A percentile compares a stretch with the other conserved stretches of the same genome.
Evolutionary conservation across 1,140 invertebrate genomes (phyloP).

Genomic region (Pseudachorutes palmiensis): DNA sequence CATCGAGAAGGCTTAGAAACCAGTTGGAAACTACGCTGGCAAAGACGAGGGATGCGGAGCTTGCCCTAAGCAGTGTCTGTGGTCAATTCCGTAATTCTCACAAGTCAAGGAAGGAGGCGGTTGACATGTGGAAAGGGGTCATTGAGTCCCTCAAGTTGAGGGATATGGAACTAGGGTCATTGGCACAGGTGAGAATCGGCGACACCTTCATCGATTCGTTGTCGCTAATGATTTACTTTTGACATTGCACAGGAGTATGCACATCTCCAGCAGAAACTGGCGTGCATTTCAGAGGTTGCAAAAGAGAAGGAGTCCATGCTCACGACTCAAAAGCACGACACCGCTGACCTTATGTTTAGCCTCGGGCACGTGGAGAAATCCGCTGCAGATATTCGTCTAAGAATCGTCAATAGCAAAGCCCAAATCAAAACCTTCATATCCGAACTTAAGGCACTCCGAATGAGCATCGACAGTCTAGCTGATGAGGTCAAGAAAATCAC

Average conservation of each 20-base stretch:
- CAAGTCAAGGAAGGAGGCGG: slow-evolving; percentile 21
- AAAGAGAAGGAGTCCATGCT: neutral
- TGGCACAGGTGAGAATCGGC: slow-evolving; percentile 17
- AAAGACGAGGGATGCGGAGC: neutral
- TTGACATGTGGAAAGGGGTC: slow-evolving; percentile 28
- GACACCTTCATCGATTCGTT: neutral
- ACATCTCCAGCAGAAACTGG: neutral
- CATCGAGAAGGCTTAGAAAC: neutral
- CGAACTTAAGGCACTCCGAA: neutral
- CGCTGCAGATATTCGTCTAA: neutral
- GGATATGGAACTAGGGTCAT: slow-evolving; percentile 24
- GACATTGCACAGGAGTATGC: neutral
- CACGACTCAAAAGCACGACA: neutral
- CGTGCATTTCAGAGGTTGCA: too few relatives aligned
- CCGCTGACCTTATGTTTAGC: neutral
- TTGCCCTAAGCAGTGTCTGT: slow-evolving; percentile 13
- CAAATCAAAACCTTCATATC: neutral
- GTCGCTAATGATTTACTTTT: neutral
- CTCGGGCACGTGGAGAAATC: neutral
- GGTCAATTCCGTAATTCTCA: slow-evolving; percentile 17
- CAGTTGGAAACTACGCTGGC: neutral
- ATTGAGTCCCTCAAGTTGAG: slow-evolving; percentile 25
- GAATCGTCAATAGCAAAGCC: neutral
- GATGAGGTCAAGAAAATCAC: neutral
- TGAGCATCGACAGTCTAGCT: neutral